A percentile compares a stretch with the other conserved stretches of the same genome.
Evolutionary conservation across 2,113 vertebrate genomes (phyloP).

Genomic region (Rhadina sibilatrix): DNA sequence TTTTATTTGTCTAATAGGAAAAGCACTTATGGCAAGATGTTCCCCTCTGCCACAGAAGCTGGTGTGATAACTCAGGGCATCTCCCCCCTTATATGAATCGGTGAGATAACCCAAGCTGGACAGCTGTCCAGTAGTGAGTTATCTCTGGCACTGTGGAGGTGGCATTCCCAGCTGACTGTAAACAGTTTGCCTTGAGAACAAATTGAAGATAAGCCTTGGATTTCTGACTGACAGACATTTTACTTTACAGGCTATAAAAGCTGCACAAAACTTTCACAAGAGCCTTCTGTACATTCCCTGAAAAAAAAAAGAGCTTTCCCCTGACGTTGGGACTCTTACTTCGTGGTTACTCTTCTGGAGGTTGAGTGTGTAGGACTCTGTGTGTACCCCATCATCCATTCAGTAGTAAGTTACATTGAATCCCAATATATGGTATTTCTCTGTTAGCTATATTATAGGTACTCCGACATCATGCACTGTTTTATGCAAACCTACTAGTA

Average conservation of each 20-base stretch:
- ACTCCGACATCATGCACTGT: neutral
- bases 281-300: neutral
- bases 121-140: neutral
- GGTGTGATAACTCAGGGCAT: neutral
- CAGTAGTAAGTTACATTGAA: accelerated
- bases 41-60: neutral
- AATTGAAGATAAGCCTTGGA: neutral
- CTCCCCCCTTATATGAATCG: no score
- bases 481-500: neutral
- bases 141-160: neutral
- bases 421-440: neutral
- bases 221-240: neutral
- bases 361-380: neutral
- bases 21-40: accelerated
- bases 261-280: neutral
- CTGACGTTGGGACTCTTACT: neutral
- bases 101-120: neutral
- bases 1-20: neutral
- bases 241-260: neutral
- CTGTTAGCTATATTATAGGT: neutral
- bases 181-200: neutral
- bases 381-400: neutral
- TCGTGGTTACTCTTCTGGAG: neutral
- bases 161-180: neutral
- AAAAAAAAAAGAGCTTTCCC: accelerated